Evolutionary conservation across 2,888 invertebrate genomes (phyloP).

Genomic region (Schizotus pectinicornis): DNA sequence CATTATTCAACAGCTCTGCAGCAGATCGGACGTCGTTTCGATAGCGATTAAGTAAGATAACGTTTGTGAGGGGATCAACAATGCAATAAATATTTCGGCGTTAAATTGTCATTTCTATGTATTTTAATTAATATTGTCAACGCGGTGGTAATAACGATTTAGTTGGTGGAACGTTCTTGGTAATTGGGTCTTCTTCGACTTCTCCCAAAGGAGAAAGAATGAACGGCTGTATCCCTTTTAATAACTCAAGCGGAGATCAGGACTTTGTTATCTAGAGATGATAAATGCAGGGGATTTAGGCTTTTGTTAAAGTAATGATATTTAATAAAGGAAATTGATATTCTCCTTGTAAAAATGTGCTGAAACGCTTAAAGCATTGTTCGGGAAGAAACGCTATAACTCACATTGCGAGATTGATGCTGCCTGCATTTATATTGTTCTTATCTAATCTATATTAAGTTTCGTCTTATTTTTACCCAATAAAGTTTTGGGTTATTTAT

Average conservation of each 20-base stretch:
- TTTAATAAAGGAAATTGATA: slow-evolving; percentile 51
- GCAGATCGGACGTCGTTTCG: slow-evolving; percentile 5
- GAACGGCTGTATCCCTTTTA: slow-evolving; percentile 24
- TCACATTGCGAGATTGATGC: slow-evolving; percentile 42
- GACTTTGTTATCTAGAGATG: slow-evolving; percentile 42
- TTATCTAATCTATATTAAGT: slow-evolving; percentile 37
- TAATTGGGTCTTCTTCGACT: neutral
- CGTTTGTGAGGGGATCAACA: neutral
- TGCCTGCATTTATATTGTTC: slow-evolving; percentile 42
- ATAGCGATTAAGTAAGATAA: slow-evolving; percentile 1
- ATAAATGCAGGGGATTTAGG: slow-evolving; percentile 43
- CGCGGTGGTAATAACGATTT: neutral
- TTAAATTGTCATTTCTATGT: too few relatives aligned
- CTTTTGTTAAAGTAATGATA: slow-evolving; percentile 48
- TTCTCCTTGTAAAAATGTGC: slow-evolving; percentile 45
- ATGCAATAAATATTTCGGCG: too few relatives aligned
- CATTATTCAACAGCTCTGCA: slow-evolving; percentile 15
- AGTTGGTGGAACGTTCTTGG: neutral
- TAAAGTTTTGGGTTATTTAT: slow-evolving; percentile 15
- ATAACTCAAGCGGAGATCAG: slow-evolving; percentile 32
- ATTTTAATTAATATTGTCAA: too few relatives aligned
- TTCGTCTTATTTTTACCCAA: slow-evolving; percentile 20
- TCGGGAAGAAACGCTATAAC: slow-evolving; percentile 38
- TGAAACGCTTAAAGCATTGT: slow-evolving; percentile 40
- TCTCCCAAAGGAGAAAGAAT: slow-evolving; percentile 1